phyloP scores from a whole-genome alignment of 2,888 invertebrate species.

The Parnassius glacialis region DNA sequence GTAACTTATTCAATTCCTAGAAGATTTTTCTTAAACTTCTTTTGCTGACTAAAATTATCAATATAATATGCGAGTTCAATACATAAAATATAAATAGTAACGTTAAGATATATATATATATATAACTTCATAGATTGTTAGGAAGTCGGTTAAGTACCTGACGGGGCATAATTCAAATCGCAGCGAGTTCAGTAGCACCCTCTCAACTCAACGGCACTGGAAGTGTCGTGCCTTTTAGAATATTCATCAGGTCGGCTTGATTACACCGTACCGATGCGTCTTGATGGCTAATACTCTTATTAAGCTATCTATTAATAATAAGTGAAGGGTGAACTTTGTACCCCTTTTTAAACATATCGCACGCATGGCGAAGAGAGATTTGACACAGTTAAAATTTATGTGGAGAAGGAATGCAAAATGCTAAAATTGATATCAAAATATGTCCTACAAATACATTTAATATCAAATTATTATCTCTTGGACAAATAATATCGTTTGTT shows the following conservation, averaged over 20 bases:
- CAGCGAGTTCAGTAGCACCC: constrained; percentile 27
- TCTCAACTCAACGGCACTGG: constrained; percentile 21
- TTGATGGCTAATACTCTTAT: constrained; percentile 10
- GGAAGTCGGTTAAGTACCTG: constrained; percentile 40
- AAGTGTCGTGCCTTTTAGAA: constrained; percentile 55
- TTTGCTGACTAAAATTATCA: too few species aligned
- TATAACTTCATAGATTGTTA: constrained; percentile 15
- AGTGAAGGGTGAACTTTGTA: too few species aligned
- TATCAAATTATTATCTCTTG: not conserved
- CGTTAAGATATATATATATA: not conserved
- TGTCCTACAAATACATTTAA: not conserved
- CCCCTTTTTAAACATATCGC: too few species aligned
- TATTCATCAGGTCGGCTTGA: constrained; percentile 66
- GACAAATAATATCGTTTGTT: too few species aligned
- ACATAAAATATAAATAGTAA: too few species aligned
- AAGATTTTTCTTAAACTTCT: too few species aligned
- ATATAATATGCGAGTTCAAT: too few species aligned
- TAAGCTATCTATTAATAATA: constrained; percentile 1
- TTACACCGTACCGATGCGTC: constrained; percentile 38
- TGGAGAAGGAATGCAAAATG: too few species aligned
- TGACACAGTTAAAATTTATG: too few species aligned
- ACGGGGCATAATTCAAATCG: constrained; percentile 63
- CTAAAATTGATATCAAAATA: too few species aligned
- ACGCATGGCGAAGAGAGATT: too few species aligned
- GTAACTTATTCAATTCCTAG: too few species aligned